Conservation (phyloP, 2,797 vertebrate species). For the Pitangus sulphuratus region DNA sequence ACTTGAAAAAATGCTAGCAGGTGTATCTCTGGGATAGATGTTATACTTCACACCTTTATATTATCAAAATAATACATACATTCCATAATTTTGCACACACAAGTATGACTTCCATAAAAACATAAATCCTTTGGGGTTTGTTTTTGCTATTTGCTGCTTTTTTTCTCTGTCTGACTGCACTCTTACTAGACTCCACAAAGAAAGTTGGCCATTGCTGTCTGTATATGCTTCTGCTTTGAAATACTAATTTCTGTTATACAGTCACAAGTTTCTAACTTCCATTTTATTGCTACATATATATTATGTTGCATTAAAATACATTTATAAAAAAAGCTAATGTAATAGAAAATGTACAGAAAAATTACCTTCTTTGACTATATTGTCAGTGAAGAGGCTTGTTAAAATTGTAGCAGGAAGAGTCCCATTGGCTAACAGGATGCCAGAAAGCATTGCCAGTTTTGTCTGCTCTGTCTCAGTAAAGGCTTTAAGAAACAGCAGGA, state of each 20-base stretch:
- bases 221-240: not conserved
- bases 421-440: slow-evolving; percentile 86
- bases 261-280: not conserved
- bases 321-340: not conserved
- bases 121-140: not conserved
- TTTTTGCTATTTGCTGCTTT: not conserved
- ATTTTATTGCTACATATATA: not conserved
- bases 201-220: not conserved
- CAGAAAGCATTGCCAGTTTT: slow-evolving; percentile 89
- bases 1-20: not conserved
- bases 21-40: not conserved
- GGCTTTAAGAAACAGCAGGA: slow-evolving; percentile 92
- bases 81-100: not conserved
- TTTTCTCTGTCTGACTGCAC: not conserved
- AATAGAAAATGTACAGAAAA: not conserved
- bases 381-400: slow-evolving; percentile 91
- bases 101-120: not conserved
- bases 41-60: not conserved
- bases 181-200: not conserved
- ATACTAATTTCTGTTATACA: not conserved
- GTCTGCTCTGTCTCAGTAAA: slow-evolving; percentile 90
- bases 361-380: slow-evolving; percentile 91
- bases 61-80: not conserved
- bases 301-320: not conserved
- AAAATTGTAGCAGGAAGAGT: slow-evolving; percentile 86